Evolutionary conservation across 2,113 vertebrate genomes (phyloP).

Genomic region (Setophaga coronata): DNA sequence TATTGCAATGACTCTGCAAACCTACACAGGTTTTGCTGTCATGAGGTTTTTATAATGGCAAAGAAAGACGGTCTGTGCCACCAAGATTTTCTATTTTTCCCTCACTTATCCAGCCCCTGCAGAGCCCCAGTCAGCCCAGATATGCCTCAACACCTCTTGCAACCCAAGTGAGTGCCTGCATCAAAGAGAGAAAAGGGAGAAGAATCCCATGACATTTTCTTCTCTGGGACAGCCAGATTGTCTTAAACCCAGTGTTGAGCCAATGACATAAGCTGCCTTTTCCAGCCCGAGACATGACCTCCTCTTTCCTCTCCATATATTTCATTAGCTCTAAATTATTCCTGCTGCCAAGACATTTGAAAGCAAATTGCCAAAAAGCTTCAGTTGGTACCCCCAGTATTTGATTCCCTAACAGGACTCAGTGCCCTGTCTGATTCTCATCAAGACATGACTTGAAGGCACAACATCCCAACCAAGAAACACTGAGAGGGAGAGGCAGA

Average conservation of each 20-base stretch:
- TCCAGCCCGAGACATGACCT: neutral
- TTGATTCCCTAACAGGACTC: neutral
- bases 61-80: neutral
- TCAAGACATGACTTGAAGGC: neutral
- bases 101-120: neutral
- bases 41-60: neutral
- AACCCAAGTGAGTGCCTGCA: neutral
- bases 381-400: neutral
- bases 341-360: neutral
- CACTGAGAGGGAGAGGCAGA: neutral
- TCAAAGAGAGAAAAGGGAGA: neutral
- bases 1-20: neutral
- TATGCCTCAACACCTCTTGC: neutral
- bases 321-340: neutral
- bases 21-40: fast-evolving
- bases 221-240: neutral
- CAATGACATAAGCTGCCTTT: neutral
- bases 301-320: neutral
- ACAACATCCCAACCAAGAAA: neutral
- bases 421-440: neutral
- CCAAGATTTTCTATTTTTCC: neutral
- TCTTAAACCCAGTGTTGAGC: neutral
- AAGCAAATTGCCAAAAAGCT: neutral
- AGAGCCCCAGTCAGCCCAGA: neutral
- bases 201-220: neutral